A percentile compares a stretch with the other conserved stretches of the same genome.
Conservation (phyloP, 1,140 invertebrate genomes). For the Lordiphosa clarofinis region DNA sequence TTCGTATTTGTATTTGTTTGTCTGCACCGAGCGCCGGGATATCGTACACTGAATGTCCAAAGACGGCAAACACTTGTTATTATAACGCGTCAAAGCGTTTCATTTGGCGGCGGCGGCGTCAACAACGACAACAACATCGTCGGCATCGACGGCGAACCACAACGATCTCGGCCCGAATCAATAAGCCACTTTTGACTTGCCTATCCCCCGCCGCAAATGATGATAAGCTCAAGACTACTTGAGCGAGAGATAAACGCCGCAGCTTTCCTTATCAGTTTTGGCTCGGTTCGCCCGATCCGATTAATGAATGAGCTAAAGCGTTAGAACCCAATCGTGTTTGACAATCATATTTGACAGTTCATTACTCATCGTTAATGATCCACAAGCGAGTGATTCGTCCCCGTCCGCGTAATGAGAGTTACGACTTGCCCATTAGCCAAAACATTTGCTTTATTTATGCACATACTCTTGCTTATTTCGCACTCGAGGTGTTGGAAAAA, state of each 20-base stretch:
- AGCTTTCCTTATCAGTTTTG: background rate
- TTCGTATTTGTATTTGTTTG: conserved; percentile 26
- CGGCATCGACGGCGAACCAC: conserved; percentile 14
- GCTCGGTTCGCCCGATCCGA: conserved; percentile 1
- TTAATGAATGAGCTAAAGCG: background rate
- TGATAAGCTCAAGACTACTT: conserved; percentile 26
- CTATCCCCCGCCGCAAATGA: background rate
- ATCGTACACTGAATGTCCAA: conserved; percentile 77
- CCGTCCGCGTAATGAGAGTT: conserved; percentile 9
- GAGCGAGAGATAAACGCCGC: too few relatives aligned
- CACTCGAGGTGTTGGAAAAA: too few relatives aligned
- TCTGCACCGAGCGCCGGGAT: conserved; percentile 76
- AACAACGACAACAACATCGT: conserved; percentile 4
- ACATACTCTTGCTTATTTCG: too few relatives aligned
- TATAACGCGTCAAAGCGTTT: conserved; percentile 77
- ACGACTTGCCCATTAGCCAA: background rate
- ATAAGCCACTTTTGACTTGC: conserved; percentile 35
- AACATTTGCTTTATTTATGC: background rate
- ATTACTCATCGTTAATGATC: conserved; percentile 38
- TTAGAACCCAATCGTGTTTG: conserved; percentile 8
- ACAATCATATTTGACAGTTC: conserved; percentile 47
- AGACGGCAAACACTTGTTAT: conserved; percentile 78
- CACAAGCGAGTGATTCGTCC: conserved; percentile 17
- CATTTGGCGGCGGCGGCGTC: conserved; percentile 39
- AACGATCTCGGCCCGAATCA: conserved; percentile 46